These are phyloP conservation scores for Furcifer pardalis DNA, from an alignment of 2,797 vertebrate genomes.

Conservation along the genomic window DNA sequence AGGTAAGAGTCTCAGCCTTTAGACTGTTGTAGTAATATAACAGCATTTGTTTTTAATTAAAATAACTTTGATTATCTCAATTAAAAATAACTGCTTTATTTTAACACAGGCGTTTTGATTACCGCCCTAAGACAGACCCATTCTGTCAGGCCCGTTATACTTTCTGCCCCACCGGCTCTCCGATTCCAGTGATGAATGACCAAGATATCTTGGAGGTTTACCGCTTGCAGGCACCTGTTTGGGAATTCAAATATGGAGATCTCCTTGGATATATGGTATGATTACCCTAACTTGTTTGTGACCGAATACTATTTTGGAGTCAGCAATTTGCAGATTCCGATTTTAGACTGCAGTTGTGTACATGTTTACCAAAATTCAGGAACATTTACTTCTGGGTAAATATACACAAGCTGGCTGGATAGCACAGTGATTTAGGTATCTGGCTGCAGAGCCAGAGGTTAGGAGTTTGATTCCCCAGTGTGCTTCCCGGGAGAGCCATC, in stretches of 20 bases:
- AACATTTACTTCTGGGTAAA: no score
- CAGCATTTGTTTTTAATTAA: conserved; percentile 27
- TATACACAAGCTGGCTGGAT: no score
- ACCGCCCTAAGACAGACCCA: conserved; percentile 85
- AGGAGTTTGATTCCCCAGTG: no score
- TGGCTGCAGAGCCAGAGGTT: no score
- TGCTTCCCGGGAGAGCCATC: no score
- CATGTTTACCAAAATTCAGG: no score
- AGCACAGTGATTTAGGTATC: no score
- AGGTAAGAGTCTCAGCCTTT: not conserved
- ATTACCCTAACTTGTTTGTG: not conserved
- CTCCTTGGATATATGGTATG: conserved; percentile 90
- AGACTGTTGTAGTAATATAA: not conserved
- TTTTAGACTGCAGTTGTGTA: not conserved
- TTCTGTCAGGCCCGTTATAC: conserved; percentile 92
- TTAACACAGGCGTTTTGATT: conserved; percentile 85
- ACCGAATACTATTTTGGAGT: not conserved
- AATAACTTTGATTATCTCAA: no score
- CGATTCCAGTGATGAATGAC: conserved; percentile 86
- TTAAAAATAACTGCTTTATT: conserved; percentile 23
- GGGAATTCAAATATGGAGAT: conserved; percentile 96
- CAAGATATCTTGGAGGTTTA: conserved; percentile 89
- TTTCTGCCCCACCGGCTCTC: conserved; percentile 91
- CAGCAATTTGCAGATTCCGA: not conserved
- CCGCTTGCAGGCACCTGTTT: conserved; percentile 93